Conservation (phyloP, 2,888 invertebrate species). For the Luffia ferchaultella region DNA sequence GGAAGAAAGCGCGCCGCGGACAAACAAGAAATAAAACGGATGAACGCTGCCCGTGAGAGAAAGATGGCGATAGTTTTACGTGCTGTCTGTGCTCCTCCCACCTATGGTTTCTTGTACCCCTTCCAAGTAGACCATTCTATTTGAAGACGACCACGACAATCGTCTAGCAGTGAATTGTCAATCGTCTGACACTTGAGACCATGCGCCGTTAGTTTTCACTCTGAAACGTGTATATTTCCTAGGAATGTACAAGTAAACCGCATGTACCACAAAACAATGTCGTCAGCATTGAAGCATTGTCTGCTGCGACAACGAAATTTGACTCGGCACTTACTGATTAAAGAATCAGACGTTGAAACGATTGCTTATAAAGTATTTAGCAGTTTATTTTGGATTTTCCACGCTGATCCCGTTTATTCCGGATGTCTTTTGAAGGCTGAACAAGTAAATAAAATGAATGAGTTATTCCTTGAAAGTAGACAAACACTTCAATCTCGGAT, state of each 20-base stretch:
- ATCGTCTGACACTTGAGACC: too few species aligned
- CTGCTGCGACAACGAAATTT: constrained; percentile 40
- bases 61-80: constrained; percentile 26
- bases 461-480: too few species aligned
- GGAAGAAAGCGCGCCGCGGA: constrained; percentile 36
- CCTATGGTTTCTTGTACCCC: not conserved
- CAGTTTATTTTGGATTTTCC: constrained; percentile 41
- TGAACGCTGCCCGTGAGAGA: constrained; percentile 34
- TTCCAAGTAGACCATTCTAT: constrained; percentile 32
- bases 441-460: not conserved
- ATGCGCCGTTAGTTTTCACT: too few species aligned
- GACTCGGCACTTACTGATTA: constrained; percentile 46
- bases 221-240: too few species aligned
- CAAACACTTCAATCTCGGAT: too few species aligned
- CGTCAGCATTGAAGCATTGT: too few species aligned
- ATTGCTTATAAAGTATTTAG: constrained; percentile 54
- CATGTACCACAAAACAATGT: too few species aligned
- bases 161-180: constrained; percentile 51
- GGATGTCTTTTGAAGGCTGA: not conserved
- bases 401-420: not conserved
- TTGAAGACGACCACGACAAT: constrained; percentile 61
- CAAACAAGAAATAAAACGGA: constrained; percentile 58
- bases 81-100: not conserved
- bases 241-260: too few species aligned
- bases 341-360: constrained; percentile 51